Base-by-base conservation (phyloP, 2,888 invertebrate genomes). In the Galerucella pusilla region DNA sequence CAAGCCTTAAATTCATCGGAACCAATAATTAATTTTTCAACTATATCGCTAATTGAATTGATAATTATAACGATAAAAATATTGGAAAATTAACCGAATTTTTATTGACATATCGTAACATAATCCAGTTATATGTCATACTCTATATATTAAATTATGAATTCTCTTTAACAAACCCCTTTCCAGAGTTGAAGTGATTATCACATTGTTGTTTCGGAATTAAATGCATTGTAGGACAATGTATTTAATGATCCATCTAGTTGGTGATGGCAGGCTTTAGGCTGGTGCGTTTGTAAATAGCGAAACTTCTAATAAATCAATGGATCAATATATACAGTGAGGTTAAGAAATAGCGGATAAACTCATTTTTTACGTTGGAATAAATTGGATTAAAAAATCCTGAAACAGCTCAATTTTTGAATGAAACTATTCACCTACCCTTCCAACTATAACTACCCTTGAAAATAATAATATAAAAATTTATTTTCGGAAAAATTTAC, bases 201-300 rank as follows among this genome's bases (percentile, higher is more conserved):
- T 77, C 75, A 74, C 75, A 71, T 78, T 78, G 77, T 77, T 71
- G 71, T 59, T 67, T 71, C 61, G 57, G 74, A 73, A 77, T 78
- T 77, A 75, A 73, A 63, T 65, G 69, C 59, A 67, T 67, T 70
- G 67, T 61, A 59, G 60, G 71, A 80, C 78, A 81, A 81, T 77
- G 76, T 74, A 75, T 73, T 79, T 78, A 78, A 78, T 79, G 79
- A 77, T 78, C 77, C 77, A 74, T 78, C 76, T 76, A 76, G 79
- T 78, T 78, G 75, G 70, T 74, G 80, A 78, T 79, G 70, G 78
- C 76, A 70, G 71, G 78, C 77, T 77, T 75, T 79, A 76, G 77
- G 76, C 76, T 71, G 73, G 16, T 76, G 79, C 20, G 45, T 72
- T 61, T 20, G 71, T 52, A 28, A 64, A n/a, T 68, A 57, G 54